Conservation (phyloP, 2,113 vertebrate species). For the Elephas maximus region DNA sequence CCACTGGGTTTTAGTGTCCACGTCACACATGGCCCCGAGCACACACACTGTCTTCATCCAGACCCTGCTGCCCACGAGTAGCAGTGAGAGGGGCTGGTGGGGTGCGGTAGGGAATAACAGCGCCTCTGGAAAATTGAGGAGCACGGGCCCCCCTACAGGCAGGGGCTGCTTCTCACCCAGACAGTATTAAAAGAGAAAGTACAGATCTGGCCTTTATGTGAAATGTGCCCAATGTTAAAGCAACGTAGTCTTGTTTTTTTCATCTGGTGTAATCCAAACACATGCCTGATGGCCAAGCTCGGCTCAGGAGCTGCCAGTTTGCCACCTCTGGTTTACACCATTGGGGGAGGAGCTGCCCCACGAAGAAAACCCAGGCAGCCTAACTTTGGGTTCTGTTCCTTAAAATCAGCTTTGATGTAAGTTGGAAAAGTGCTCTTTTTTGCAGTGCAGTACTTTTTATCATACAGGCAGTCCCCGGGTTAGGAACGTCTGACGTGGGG, state of each 20-base stretch:
- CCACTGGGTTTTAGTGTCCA: not conserved
- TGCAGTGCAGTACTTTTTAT: not conserved
- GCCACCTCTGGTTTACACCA: not conserved
- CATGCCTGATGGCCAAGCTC: not conserved
- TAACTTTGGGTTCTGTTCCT: not conserved
- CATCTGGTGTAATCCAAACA: not conserved
- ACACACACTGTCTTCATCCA: not conserved
- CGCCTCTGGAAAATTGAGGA: not conserved
- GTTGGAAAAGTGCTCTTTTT: not conserved
- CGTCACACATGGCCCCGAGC: accelerated
- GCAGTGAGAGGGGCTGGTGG: not conserved
- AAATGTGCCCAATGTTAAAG: not conserved
- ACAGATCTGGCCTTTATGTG: not conserved
- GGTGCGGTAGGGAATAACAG: not conserved
- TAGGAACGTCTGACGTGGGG: too few species aligned
- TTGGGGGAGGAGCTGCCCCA: not conserved
- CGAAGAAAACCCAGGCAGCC: not conserved
- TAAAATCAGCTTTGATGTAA: not conserved
- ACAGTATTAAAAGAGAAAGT: not conserved
- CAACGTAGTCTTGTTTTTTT: not conserved
- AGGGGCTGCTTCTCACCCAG: not conserved
- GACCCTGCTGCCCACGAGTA: not conserved
- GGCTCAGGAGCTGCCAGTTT: not conserved
- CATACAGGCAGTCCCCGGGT: not conserved
- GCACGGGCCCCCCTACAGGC: accelerated